Conservation (phyloP, 2,888 invertebrate genomes). For the Chrysolina haemoptera region DNA sequence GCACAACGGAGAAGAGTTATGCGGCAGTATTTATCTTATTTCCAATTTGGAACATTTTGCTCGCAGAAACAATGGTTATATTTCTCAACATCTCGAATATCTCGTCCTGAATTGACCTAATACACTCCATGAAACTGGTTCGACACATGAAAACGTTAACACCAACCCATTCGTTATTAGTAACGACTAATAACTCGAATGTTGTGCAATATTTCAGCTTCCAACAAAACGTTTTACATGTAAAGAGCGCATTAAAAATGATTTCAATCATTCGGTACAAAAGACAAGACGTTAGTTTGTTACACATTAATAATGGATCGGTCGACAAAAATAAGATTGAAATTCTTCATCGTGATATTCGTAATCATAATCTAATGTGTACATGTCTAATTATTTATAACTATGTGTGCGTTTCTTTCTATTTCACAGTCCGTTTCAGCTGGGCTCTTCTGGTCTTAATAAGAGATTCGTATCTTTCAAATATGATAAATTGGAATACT, state of each 20-base stretch:
- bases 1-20: constrained; percentile 46
- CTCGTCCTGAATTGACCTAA: constrained; percentile 48
- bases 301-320: constrained; percentile 15
- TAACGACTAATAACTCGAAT: constrained; percentile 43
- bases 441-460: not conserved
- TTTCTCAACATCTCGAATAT: constrained; percentile 26
- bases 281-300: constrained; percentile 16
- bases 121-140: constrained; percentile 47
- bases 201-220: constrained; percentile 42
- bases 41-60: constrained; percentile 38
- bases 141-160: constrained; percentile 45
- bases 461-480: constrained; percentile 6
- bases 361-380: constrained; percentile 25
- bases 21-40: constrained; percentile 44
- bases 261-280: constrained; percentile 36
- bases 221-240: constrained; percentile 45
- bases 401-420: not conserved
- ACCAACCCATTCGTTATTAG: constrained; percentile 43
- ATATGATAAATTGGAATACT: constrained; percentile 11
- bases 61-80: constrained; percentile 35
- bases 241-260: constrained; percentile 36
- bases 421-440: not conserved
- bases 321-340: constrained; percentile 5
- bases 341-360: constrained; percentile 18
- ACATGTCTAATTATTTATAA: constrained; percentile 23